These are phyloP conservation scores for Pemphigus obesinymphae DNA, from an alignment of 1,140 invertebrate genomes.

Conservation along the genomic window DNA sequence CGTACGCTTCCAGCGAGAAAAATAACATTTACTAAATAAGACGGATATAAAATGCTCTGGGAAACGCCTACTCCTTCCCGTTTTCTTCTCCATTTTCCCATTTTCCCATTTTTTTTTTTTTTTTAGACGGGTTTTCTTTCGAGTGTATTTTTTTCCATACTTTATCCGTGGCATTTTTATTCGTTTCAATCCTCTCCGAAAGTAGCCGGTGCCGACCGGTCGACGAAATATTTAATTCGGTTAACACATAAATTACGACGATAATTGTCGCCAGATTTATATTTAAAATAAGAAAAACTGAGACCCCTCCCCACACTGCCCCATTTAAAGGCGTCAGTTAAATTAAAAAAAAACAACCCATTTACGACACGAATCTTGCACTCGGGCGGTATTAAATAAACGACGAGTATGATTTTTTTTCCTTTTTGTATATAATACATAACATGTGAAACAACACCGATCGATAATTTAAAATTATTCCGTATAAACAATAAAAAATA, in stretches of 20 bases:
- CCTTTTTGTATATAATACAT: not conserved
- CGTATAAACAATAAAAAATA: too few relatives aligned
- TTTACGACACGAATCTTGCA: too few relatives aligned
- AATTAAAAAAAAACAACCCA: too few relatives aligned
- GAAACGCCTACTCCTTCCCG: not conserved
- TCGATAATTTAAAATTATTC: too few relatives aligned
- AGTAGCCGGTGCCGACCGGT: constrained; percentile 18
- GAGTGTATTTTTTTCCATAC: too few relatives aligned
- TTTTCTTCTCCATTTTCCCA: too few relatives aligned
- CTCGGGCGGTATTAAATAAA: too few relatives aligned
- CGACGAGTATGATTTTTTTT: not conserved
- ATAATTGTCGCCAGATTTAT: not conserved
- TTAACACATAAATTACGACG: constrained; percentile 14
- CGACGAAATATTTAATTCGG: constrained; percentile 23
- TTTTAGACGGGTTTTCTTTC: too few relatives aligned
- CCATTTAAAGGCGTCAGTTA: not conserved
- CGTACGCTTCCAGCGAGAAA: constrained; percentile 29
- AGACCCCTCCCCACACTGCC: not conserved
- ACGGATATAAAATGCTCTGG: constrained; percentile 19
- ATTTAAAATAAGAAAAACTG: not conserved
- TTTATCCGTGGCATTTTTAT: too few relatives aligned
- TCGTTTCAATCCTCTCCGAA: not conserved
- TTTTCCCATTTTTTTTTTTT: not conserved
- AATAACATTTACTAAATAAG: constrained; percentile 37
- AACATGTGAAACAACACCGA: not conserved